Conservation (phyloP, 2,113 vertebrate genomes). For the Natator depressus region DNA sequence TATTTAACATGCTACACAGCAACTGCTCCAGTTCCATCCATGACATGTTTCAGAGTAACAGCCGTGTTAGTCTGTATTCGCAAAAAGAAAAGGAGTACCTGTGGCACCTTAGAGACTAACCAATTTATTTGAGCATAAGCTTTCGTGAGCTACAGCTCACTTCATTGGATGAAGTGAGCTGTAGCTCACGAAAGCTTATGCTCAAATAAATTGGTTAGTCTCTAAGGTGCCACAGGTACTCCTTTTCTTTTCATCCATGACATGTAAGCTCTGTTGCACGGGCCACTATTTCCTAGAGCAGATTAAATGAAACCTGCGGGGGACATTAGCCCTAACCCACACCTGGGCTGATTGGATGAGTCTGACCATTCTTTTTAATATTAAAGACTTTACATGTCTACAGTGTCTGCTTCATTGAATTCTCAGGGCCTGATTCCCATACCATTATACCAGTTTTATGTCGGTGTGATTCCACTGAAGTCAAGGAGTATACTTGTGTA, state of each 20-base stretch:
- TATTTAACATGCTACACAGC: background rate
- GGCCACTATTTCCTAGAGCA: background rate
- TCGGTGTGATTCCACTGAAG: background rate
- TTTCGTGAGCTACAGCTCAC: no score
- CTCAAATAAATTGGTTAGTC: no score
- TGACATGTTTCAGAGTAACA: no score
- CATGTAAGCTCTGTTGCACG: background rate
- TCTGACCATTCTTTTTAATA: background rate
- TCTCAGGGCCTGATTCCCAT: background rate
- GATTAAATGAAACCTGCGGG: background rate
- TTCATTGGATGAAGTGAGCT: no score
- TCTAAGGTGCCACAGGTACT: no score
- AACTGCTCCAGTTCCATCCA: background rate
- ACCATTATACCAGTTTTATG: background rate
- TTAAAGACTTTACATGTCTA: background rate
- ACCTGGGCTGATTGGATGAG: background rate
- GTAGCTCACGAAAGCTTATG: no score
- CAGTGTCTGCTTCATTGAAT: background rate
- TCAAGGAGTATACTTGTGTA: background rate
- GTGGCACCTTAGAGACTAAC: no score
- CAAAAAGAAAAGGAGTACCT: no score
- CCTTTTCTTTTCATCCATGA: no score
- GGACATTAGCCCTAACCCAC: background rate
- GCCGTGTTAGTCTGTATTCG: no score
- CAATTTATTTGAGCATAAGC: no score